A percentile compares a stretch with the other conserved stretches of the same genome.
Evolutionary conservation across 1,140 invertebrate species (phyloP).

Genomic region (Plodia interpunctella): DNA sequence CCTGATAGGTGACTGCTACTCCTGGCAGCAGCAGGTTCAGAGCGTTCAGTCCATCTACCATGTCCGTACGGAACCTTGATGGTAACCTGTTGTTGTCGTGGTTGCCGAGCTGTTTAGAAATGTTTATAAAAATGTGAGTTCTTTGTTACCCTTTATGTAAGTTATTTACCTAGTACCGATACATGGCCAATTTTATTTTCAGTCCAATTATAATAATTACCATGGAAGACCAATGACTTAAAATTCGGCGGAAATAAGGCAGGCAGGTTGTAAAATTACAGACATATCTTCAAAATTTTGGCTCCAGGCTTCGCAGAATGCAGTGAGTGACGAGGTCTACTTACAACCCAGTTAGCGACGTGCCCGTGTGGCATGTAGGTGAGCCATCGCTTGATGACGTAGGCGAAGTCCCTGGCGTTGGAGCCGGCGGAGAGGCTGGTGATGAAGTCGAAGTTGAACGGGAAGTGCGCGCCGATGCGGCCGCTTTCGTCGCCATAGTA

Average conservation of each 20-base stretch:
- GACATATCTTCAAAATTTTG: too few species aligned
- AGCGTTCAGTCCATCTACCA: constrained; percentile 82
- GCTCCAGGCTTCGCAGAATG: too few species aligned
- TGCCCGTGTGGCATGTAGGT: constrained; percentile 62
- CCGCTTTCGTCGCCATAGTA: constrained; percentile 77
- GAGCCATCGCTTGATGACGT: constrained; percentile 77
- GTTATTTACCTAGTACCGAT: too few species aligned
- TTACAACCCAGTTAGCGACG: constrained; percentile 79
- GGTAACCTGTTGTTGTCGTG: constrained; percentile 83
- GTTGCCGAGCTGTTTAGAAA: constrained; percentile 78
- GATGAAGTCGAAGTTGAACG: constrained; percentile 84
- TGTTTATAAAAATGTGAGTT: too few species aligned
- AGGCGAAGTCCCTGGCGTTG: constrained; percentile 67
- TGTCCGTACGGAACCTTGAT: constrained; percentile 78
- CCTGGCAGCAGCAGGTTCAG: constrained; percentile 82
- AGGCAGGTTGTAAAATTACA: too few species aligned
- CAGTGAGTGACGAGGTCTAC: constrained; percentile 18
- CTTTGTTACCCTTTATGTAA: too few species aligned
- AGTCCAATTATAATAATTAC: too few species aligned
- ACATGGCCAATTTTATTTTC: too few species aligned
- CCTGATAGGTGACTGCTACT: constrained; percentile 84
- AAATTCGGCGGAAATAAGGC: too few species aligned
- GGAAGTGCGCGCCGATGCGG: constrained; percentile 78
- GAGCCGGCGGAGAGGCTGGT: constrained; percentile 64
- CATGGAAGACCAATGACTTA: too few species aligned